Evolutionary conservation across 2,888 invertebrate genomes (phyloP), one percentile per base, ranked within the genome.

Genomic region (Lordiphosa fenestrarum): DNA sequence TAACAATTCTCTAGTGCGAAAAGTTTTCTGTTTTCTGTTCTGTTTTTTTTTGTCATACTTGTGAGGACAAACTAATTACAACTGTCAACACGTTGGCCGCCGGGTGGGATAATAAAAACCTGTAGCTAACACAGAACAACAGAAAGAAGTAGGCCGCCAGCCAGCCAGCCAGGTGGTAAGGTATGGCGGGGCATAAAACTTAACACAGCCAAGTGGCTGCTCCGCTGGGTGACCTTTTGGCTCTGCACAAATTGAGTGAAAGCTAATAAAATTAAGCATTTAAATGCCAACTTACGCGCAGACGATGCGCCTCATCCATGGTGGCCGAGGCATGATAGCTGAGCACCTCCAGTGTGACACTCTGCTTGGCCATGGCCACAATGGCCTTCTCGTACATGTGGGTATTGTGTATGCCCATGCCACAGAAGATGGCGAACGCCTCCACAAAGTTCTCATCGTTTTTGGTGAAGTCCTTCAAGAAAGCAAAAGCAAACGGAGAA

Each of bases 401-500:
- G 52, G 97, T 98, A 88, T 98, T 98, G 90, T 98, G 96, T 65
- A 98, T 97, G 53, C 98, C 98, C 95, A 98, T 96, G 35, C 98
- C 98, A 90, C 97, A 98, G 91, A 98, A 98, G 84, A 98, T 98
- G 66, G 98, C 97, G 90, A 98, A 98, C 2, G 98, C 98, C 90
- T 98, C 98, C 71, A 98, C 96, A 87, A 98, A 96, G 90, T 98
- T 97, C 90, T 98, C 97, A 88, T 98, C 98, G 90, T 97, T 98
- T 90, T 96, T 95, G 76, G 97, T 97, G 90, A 98, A 98, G 23
- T 94, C 92, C 76, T 90, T 48, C 4, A 47, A 15, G 15, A 15
- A 2, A 15, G 15, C 1, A 54, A 38, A 7, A 47, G 36, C 4
- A 15, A 6, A 6, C 2, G 9, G 1, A 7, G 6, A 36, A 21